A percentile compares a stretch with the other conserved stretches of the same genome.
Conservation (phyloP, 2,113 vertebrate genomes). For the Dicentrarchus labrax region DNA sequence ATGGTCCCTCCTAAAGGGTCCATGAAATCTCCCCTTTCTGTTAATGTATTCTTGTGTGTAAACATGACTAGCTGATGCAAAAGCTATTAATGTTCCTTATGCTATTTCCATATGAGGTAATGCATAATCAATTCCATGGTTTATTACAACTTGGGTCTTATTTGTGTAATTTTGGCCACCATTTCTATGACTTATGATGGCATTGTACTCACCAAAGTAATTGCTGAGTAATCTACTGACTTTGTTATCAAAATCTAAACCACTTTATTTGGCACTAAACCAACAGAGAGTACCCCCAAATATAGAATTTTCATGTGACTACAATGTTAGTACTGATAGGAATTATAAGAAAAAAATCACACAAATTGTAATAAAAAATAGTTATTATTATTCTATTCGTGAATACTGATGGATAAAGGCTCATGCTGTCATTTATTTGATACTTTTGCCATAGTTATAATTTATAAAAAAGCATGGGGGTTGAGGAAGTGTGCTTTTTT, state of each 20-base stretch:
- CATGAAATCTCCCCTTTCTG: constrained; percentile 20
- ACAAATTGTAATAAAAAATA: not conserved
- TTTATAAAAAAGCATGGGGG: not conserved
- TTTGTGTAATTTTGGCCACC: not conserved
- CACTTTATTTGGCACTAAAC: not conserved
- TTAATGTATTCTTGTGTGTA: not conserved
- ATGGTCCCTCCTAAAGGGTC: constrained; percentile 20
- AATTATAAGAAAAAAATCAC: not conserved
- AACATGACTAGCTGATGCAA: not conserved
- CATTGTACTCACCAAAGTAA: not conserved
- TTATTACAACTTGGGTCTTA: not conserved
- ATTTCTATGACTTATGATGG: not conserved
- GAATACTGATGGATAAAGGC: constrained; percentile 19
- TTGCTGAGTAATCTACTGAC: not conserved
- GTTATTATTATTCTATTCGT: constrained; percentile 11
- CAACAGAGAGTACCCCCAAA: not conserved
- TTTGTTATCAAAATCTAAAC: not conserved
- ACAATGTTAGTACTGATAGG: not conserved
- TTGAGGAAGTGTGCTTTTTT: constrained; percentile 8
- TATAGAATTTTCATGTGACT: not conserved
- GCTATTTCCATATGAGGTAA: not conserved
- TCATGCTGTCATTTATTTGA: constrained; percentile 11
- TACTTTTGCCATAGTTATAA: constrained; percentile 5
- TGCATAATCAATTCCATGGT: not conserved
- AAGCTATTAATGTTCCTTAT: constrained; percentile 4